Base-by-base conservation (phyloP, 2,888 invertebrate species). In the Myopa tessellatipennis region DNA sequence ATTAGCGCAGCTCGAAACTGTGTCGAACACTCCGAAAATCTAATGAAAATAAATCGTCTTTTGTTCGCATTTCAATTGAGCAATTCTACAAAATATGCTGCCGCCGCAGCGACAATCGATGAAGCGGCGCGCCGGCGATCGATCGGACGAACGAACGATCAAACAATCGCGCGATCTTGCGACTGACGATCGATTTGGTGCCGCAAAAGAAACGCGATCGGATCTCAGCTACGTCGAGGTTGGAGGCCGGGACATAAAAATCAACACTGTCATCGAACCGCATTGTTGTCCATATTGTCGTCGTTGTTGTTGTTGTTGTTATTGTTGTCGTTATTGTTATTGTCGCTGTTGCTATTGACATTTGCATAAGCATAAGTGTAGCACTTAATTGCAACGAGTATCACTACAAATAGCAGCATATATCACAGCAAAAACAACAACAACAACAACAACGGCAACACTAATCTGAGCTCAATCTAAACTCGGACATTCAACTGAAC, bases 11-110 rank as follows among this genome's bases (percentile, higher is more conserved):
- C 65, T 55, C 12, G 36, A 67, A 74, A 67, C 74, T 74, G 74
- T 74, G 74, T 67, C 74, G 67, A 68, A 26, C 68, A 45, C 61
- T 61, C n/a, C 61, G 26, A 16, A 45, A 38, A 69, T 40, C 18
- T 14, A 76, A 76, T 80, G 77, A 78, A 80, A 75, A 78, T 78
- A 78, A 80, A 80, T 79, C 76, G 78, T 73, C 77, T 68, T 79
- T 80, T 77, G 77, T 80, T 69, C 72, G 63, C 52, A 58, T 77
- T 60, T 65, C 70, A 74, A 77, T 77, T 77, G 77, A 77, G 77
- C 77, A 77, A 77, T 77, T 74, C 40, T 18, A 7, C 16, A 58
- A 72, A 65, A 63, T 18, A 45, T 16, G 40, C 61, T 10, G 58
- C 61, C 34, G 61, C 70, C 36, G 55, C 69, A 5, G 63, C 70